Evolutionary conservation across 2,888 invertebrate genomes (phyloP), one percentile per base, ranked within the genome.

Genomic region (Koerneria pararmatus): DNA sequence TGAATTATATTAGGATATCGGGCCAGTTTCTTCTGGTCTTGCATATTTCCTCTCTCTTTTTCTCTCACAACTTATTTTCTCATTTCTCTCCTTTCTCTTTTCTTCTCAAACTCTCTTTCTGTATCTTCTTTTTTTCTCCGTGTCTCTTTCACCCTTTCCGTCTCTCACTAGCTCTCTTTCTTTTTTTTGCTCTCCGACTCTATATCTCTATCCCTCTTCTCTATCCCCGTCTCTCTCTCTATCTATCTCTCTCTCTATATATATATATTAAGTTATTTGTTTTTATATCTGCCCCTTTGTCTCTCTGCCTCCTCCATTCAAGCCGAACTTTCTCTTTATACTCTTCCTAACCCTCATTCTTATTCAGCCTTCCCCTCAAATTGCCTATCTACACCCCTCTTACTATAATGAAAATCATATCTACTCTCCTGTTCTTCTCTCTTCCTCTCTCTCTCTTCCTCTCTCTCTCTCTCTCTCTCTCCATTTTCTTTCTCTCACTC

Each of bases 401-500:
- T 11, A 37, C 57, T 57, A n/a, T 57, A 37, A 57, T 57, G 35
- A 57, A 57, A 24, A 37, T 35, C 37, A 37, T 57, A 57, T 34
- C 37, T 57, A 41, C 46, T 2, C 46, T 41, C 41, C 31, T n/a
- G 24, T 15, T 41, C 41, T 15, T 8, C 8, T 51, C 51, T 8
- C 11, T 15, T 34, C 34, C 60, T 60, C 60, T 46, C 60, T n/a
- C 35, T 48, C n/a, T 48, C 27, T 6, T 34, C 11, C 24, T 0
- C 27, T 48, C 60, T 60, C 60, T 48, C 48, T 3, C 8, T 19
- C 29, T 29, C 29, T 48, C 48, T 60, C 60, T 60, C 8, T 24
- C 60, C 32, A 24, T 48, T 49, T 48, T 32, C n/a, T 11, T 49
- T 59, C 48, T 60, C 60, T 51, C 46, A 46, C n/a, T n/a, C n/a